Conservation (phyloP, 2,113 vertebrate species). For the Otocyon megalotis region DNA sequence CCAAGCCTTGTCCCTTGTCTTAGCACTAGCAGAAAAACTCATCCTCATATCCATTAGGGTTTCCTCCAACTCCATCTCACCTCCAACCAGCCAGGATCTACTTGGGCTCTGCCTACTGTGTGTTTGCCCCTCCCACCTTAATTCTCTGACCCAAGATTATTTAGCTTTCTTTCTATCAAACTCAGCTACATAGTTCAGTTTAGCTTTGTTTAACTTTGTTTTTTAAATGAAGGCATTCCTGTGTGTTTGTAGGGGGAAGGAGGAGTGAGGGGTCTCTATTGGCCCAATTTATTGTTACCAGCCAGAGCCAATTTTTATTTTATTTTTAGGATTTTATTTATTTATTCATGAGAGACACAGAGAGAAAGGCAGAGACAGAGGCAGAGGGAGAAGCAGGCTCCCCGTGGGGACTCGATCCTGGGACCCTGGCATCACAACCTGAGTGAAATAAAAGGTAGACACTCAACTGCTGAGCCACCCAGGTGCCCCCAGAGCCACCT, state of each 20-base stretch:
- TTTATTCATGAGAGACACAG: no score
- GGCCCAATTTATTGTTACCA: neutral
- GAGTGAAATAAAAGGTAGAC: no score
- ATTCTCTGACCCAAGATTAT: neutral
- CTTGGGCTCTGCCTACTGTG: neutral
- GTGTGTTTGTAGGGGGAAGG: neutral
- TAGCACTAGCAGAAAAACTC: neutral
- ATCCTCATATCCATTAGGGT: neutral
- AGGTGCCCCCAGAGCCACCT: neutral
- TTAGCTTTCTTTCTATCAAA: slow-evolving; percentile 13
- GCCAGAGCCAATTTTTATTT: neutral
- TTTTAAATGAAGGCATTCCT: neutral
- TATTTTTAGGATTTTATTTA: no score
- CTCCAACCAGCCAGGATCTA: neutral
- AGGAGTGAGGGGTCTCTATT: no score
- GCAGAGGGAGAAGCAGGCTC: no score
- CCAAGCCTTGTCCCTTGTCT: neutral
- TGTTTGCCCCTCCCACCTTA: neutral
- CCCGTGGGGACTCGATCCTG: no score
- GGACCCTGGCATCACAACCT: no score
- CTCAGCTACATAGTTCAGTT: neutral
- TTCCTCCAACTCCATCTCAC: neutral
- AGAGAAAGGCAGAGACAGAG: no score
- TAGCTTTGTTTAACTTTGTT: neutral
- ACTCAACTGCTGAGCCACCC: no score